Evolutionary conservation across 1,140 invertebrate species (phyloP), one percentile per base, ranked within the genome.

Genomic region (Nasonia vitripennis): DNA sequence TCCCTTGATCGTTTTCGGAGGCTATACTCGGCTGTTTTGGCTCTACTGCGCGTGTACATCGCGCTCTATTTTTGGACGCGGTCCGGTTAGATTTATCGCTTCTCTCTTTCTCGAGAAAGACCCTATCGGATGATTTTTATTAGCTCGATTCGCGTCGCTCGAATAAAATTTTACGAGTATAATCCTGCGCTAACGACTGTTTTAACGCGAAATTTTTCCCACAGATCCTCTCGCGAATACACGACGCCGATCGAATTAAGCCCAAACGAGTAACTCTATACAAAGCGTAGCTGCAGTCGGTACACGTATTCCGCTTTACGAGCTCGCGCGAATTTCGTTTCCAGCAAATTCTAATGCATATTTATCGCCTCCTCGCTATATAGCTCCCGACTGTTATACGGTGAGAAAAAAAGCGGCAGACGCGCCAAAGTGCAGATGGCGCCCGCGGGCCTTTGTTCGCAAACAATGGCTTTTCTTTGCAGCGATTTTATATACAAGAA

Each of bases 271-370:
- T n/a, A 20, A 55, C 51, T 55, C 0, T 55, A 27, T 27, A 70
- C 67, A 70, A 27, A 70, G n/a, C 31, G 23, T 37, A 17, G 71
- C 27, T 27, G 27, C 71, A 17, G 10, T 23, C n/a, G 70, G n/a
- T 41, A 75, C 73, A 34, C 37, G 4, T 37, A n/a, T 27, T 14
- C 34, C 34, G 9, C 12, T 75, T 45, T 45, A 75, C 73, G 31
- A 75, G 34, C 73, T 3, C 73, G 27, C 73, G 73, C 73, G 37
- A 17, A 34, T 80, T 80, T 80, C 62, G 31, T 34, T 75, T 82
- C 81, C 68, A 73, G 31, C 41, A 7, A 62, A 62, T 71, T 75
- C 81, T 82, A 82, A 74, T 82, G 31, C 71, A 82, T 82, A 82
- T 82, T 82, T 74, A 82, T 82, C 34, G 67, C 37, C 14, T 4